Evolutionary conservation across 2,888 invertebrate genomes (phyloP).

Genomic region (Polydesmus complanatus): DNA sequence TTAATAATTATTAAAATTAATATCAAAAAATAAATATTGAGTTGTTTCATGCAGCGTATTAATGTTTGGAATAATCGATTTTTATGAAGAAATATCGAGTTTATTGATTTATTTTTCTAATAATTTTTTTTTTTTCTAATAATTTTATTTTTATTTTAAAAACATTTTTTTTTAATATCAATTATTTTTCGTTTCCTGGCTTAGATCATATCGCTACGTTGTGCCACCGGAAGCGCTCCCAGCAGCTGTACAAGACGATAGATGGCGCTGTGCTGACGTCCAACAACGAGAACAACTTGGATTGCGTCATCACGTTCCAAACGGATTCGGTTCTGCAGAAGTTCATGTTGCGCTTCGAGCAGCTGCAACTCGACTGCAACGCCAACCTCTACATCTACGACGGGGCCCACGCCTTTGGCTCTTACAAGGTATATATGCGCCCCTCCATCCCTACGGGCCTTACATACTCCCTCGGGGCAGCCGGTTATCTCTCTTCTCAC

Average conservation of each 20-base stretch:
- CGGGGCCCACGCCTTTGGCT: slow-evolving; percentile 76
- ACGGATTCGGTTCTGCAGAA: slow-evolving; percentile 86
- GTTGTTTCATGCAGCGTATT: too few relatives aligned
- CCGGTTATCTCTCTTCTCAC: neutral
- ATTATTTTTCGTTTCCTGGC: too few relatives aligned
- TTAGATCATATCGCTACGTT: slow-evolving; percentile 77
- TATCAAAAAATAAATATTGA: too few relatives aligned
- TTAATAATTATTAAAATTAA: too few relatives aligned
- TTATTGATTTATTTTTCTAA: too few relatives aligned
- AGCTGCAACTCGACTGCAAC: slow-evolving; percentile 82
- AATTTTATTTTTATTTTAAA: too few relatives aligned
- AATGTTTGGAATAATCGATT: too few relatives aligned
- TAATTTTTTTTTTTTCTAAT: too few relatives aligned
- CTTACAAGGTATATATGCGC: slow-evolving; percentile 63
- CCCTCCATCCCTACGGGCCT: neutral
- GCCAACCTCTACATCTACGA: slow-evolving; percentile 86
- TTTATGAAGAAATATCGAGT: too few relatives aligned
- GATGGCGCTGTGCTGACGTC: slow-evolving; percentile 83
- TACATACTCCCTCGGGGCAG: too few relatives aligned
- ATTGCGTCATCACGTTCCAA: slow-evolving; percentile 86
- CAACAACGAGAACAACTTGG: slow-evolving; percentile 75
- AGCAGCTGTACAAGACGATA: slow-evolving; percentile 75
- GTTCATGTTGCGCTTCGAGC: slow-evolving; percentile 86
- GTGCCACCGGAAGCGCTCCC: slow-evolving; percentile 79
- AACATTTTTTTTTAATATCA: too few relatives aligned